Base-by-base conservation (phyloP, 2,888 invertebrate species). In the Heteromyza rotundicornis region DNA sequence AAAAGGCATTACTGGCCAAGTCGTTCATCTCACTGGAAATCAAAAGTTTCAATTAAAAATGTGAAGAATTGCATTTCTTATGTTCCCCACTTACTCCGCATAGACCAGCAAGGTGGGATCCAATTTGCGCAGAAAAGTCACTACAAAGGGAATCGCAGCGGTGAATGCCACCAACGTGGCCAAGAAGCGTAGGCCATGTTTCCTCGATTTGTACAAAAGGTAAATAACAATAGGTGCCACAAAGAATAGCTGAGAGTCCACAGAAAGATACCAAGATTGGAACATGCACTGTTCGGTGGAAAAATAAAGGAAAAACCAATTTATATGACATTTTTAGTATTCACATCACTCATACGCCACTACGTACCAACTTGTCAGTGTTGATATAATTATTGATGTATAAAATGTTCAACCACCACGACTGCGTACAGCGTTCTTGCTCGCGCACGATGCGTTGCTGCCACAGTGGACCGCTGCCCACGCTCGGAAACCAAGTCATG, bases 401-500 rank as follows among this genome's bases (percentile, higher is more conserved):
- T 32, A 91, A 79, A 49, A 91, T 84, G 77, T 92, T 91, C 0
- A 89, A 80, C 91, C 91, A 92, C 91, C 91, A 91, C 0, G 89
- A 89, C 1, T 84, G 81, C 65, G 85, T 77, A 70, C 92, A 92
- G 60, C 89, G 84, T 72, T 85, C 84, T 53, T 79, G 78, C 66
- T 87, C 87, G 35, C 87, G 71, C n/a, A 81, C 80, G 64, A 90
- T 85, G 66, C 86, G 85, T 17, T 86, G 84, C 35, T 88, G 84
- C 93, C 92, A 93, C 52, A 92, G 82, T 0, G 92, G 93, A 0
- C 93, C 93, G 66, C 87, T 87, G 17, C 89, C 90, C 22, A 91
- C 80, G 75, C 88, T 87, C 2, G 87, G 86, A 55, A 92, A 84
- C 86, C 90, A 88, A 0, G 92, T 91, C 79, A 89, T 88, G 78